These are phyloP conservation scores for Apodemus sylvaticus DNA, from an alignment of 2,113 vertebrate species.

Conservation along the genomic window DNA sequence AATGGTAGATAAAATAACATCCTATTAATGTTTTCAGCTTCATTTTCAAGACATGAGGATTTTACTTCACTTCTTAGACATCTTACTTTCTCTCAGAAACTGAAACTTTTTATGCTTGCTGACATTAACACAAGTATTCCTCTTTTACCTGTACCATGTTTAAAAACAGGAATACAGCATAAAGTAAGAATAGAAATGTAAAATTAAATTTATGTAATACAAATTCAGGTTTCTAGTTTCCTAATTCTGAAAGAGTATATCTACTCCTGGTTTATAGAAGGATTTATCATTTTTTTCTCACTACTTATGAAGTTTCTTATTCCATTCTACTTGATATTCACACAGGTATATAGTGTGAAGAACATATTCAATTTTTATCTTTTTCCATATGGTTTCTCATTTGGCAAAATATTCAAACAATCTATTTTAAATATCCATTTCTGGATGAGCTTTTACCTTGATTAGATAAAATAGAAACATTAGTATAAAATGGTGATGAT, in stretches of 20 bases:
- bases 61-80: constrained; percentile 1
- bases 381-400: constrained; percentile 61
- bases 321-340: constrained; percentile 56
- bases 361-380: constrained; percentile 69
- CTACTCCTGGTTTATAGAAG: neutral
- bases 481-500: constrained; percentile 36
- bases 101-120: neutral
- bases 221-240: neutral
- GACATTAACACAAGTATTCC: neutral
- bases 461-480: constrained; percentile 51
- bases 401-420: constrained; percentile 57
- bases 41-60: neutral
- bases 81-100: neutral
- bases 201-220: neutral
- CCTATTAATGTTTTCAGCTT: constrained; percentile 20
- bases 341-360: constrained; percentile 61
- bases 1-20: neutral
- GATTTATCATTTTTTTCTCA: constrained; percentile 6
- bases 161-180: neutral
- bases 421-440: constrained; percentile 58
- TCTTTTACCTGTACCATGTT: neutral
- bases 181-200: constrained; percentile 17
- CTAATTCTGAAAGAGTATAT: constrained; percentile 7
- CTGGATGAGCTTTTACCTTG: neutral
- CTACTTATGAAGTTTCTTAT: constrained; percentile 27